Evolutionary conservation across 1,140 invertebrate genomes (phyloP), one percentile per base, ranked within the genome.

Genomic region (Aphelinus certus): DNA sequence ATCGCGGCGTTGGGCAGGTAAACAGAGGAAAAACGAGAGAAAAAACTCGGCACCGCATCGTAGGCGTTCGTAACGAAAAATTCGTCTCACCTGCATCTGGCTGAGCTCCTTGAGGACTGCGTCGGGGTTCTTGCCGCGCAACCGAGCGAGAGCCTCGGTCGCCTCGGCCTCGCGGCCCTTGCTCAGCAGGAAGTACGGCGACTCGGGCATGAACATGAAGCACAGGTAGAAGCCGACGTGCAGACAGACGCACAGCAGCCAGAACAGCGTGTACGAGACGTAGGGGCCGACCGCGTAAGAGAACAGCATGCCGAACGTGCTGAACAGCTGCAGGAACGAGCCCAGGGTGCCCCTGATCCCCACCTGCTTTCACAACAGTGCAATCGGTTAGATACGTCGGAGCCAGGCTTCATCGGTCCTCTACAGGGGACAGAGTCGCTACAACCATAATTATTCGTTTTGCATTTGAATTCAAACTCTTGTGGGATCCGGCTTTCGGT

Each of bases 141-240:
- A 86, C 76, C 90, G 92, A 64, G 89, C 87, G 72, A 97, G 84
- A 3, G 92, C 88, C 3, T 88, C 80, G 1, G 90, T 82, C 0
- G 95, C 95, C 2, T 91, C 90, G 6, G 89, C 85, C 47, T 89
- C 88, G 10, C 83, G 84, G 81, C 90, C 88, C 80, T 90, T 90
- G 7, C 87, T 85, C 0, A 95, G 84, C 51, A 93, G 87, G 76
- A 90, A 95, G 70, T 92, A 92, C 0, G 96, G 96, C 51, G 94
- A 94, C 82, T 97, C 96, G 0, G 95, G 95, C 88, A 96, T 93
- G 65, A 92, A 91, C 7, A 91, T 68, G 87, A 94, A 93, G 77
- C 92, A 91, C 0, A 90, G 65, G 0, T 94, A 79, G 84, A 95
- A 94, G 1, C 91, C 45, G 1, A 91, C 77, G 0, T 92, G 92